Evolutionary conservation across 2,113 vertebrate genomes (phyloP), one percentile per base, ranked within the genome.

Genomic region (Cyanoderma ruficeps): DNA sequence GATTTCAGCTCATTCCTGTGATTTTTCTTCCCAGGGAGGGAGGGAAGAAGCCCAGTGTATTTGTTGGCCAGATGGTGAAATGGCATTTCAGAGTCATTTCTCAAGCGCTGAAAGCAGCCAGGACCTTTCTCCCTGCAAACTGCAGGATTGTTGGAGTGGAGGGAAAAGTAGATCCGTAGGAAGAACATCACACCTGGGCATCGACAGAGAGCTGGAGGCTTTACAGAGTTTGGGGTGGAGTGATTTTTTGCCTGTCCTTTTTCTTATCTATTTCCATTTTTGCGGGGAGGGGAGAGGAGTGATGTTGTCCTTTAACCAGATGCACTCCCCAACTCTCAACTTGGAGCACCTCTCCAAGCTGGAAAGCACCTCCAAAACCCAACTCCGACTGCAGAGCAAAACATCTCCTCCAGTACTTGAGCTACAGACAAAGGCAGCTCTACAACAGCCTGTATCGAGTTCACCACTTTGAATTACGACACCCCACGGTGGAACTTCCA

Each of bases 401-500:
- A 18, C 61, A 5, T 14, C 3, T 0, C 81, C 49, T 78, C 89
- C 6, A 7, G 50, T 6, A 5, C 64, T 76, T 11, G 13, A 31
- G 15, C 6, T 2, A 30, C 74, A 95, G 64, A 80, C 70, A 79
- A 61, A 92, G 77, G 15, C 77, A 41, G 63, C 20, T 49, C 56
- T 12, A 12, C 84, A 35, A 7, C 12, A 47, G 78, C 42, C 52
- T 57, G 74, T 47, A 33, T 72, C 12, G 8, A 80, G 93, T 80
- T 87, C 69, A 5, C 69, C 65, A 5, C 49, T 84, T 91, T 86
- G 94, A 91, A 96, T 95, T 86, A 37, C 85, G 77, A 59, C 91
- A 80, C 69, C 86, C 82, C 94, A 64, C 69, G 24, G 90, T 49
- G 57, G 85, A 95, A 92, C 89, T 55, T 37, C 4, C 90, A 86